Evolutionary conservation across 2,888 invertebrate species (phyloP), one percentile per base, ranked within the genome.

Genomic region (Lepidochitona cinerea): DNA sequence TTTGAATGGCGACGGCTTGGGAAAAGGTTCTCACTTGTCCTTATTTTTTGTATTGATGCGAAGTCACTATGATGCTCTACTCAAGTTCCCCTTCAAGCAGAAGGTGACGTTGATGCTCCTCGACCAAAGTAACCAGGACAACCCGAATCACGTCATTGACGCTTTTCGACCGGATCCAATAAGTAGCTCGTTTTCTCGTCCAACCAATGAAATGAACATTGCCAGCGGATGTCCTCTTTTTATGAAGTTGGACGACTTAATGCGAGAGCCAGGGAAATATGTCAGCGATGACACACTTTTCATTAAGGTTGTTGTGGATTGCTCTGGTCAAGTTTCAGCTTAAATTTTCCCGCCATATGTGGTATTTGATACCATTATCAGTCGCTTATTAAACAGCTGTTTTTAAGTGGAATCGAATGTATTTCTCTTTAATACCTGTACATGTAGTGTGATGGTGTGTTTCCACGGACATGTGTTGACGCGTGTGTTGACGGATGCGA

Each of bases 151-250:
- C 37, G 77, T 89, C 4, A 75, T 87, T n/a, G 90, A 90, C 72
- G 85, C 89, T 0, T 90, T 90, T 79, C 77, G 86, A 49, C 90
- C 90, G 0, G 90, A 90, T 76, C 86, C 87, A 0, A 82, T 81
- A 59, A 89, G 88, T 68, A 83, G 86, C 1, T 89, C 89, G 0
- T 90, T 90, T 82, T 83, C 85, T 68, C 78, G 87, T 33, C 90
- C 90, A 4, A 82, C 81, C 14, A 80, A 87, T 1, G 89, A 89
- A 71, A 89, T 89, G 89, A 90, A 90, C 82, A 89, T 90, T 14
- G 90, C 90, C 4, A 87, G 86, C 73, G 90, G 90, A 0, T 89
- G 89, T 74, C 90, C 90, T 0, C 74, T 87, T 68, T 90, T 90
- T 74, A 79, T 87, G 54, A 80, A 83, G 0, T 76, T 85, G 23